Evolutionary conservation across 2,113 vertebrate species (phyloP).

Genomic region (Synodontis membranacea): DNA sequence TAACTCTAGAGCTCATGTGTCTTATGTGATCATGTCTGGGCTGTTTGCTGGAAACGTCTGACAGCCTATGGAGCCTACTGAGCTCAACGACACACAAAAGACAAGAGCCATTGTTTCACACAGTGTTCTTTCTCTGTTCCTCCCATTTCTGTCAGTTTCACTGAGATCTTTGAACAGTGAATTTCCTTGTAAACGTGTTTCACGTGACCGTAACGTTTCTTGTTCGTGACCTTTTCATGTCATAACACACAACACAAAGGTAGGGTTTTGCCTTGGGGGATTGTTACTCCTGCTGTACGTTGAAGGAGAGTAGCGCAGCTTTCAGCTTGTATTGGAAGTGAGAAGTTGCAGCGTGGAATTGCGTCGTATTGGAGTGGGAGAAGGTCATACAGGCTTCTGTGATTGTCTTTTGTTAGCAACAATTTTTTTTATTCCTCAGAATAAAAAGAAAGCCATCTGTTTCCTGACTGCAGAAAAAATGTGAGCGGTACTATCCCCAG

Average conservation of each 20-base stretch:
- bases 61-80: neutral
- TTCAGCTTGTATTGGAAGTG: neutral
- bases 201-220: neutral
- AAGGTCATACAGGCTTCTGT: too few relatives aligned
- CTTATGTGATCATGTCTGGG: neutral
- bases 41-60: neutral
- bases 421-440: too few relatives aligned
- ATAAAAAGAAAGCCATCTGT: conserved; percentile 20
- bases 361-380: neutral
- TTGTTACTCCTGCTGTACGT: neutral
- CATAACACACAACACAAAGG: neutral
- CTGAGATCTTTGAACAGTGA: too few relatives aligned
- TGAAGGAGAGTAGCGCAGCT: neutral
- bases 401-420: neutral
- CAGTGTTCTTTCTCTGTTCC: neutral
- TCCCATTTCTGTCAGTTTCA: neutral
- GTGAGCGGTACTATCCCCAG: conserved; percentile 92
- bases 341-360: neutral
- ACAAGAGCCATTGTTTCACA: neutral
- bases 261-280: neutral
- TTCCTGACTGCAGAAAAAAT: conserved; percentile 83
- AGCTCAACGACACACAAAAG: neutral
- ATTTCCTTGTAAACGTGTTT: neutral
- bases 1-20: neutral
- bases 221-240: too few relatives aligned